Percentiles rank a stretch among this genome's conserved stretches.
These are phyloP conservation scores for Corydoras maculifer DNA, from an alignment of 2,113 vertebrate species.

Conservation along the genomic window DNA sequence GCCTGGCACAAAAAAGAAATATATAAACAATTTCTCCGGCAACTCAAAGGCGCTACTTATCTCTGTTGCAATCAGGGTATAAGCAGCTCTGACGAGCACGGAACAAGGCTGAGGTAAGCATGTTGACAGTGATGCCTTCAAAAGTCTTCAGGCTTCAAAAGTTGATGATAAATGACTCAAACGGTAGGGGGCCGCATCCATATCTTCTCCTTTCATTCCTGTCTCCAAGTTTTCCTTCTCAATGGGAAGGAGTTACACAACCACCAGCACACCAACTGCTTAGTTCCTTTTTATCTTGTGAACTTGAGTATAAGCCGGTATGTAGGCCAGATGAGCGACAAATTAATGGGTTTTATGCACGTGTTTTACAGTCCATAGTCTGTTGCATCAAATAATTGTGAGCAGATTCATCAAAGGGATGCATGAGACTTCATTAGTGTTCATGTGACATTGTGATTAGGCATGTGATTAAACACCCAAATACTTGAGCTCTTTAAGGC, in stretches of 20 bases:
- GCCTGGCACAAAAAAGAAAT: neutral
- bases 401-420: conserved; percentile 38
- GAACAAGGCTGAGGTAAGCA: conserved; percentile 41
- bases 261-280: conserved; percentile 18
- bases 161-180: conserved; percentile 34
- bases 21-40: conserved; percentile 46
- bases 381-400: conserved; percentile 42
- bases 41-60: conserved; percentile 48
- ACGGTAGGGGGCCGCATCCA: conserved; percentile 16
- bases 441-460: conserved; percentile 43
- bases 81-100: conserved; percentile 49
- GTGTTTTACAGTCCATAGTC: conserved; percentile 9
- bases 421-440: conserved; percentile 34
- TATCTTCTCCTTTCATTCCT: conserved; percentile 8
- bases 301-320: conserved; percentile 3
- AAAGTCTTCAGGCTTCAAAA: conserved; percentile 43
- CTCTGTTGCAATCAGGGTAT: conserved; percentile 44
- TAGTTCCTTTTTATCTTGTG: conserved; percentile 25
- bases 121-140: conserved; percentile 53
- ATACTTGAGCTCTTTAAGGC: conserved; percentile 41
- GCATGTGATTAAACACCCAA: conserved; percentile 19
- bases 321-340: conserved; percentile 20
- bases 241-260: conserved; percentile 1
- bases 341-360: conserved; percentile 18
- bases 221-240: conserved; percentile 5